Conservation (phyloP, 92 coral and sea anemone species). For the Virgularia gustaviana region DNA sequence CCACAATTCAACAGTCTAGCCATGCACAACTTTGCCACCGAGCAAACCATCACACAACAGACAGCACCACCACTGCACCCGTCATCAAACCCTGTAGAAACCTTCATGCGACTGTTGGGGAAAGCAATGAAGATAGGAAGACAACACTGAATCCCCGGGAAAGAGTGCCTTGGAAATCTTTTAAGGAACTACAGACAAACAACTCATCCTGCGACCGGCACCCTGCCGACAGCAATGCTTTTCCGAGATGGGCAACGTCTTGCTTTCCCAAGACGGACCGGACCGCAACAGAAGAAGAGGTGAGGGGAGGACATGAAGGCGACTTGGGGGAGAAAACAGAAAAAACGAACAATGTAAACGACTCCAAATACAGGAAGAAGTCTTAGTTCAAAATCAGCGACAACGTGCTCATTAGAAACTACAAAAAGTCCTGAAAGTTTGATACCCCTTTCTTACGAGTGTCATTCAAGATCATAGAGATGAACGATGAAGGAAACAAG, state of each 20-base stretch:
- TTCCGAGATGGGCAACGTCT: conserved; percentile 3
- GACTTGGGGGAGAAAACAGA: neutral
- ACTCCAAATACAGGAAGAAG: neutral
- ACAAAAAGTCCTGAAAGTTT: neutral
- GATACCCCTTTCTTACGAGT: no score
- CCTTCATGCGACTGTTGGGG: conserved; percentile 1
- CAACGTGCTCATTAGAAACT: neutral
- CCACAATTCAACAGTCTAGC: neutral
- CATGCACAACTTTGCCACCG: neutral
- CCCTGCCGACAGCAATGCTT: conserved; percentile 3
- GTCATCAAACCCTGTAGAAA: neutral
- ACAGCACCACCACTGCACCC: conserved; percentile 7
- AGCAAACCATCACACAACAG: neutral
- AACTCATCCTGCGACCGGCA: conserved; percentile 1
- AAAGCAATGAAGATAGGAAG: conserved; percentile 1
- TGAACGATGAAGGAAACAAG: no score
- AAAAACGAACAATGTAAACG: neutral
- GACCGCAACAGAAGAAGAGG: conserved; percentile 8
- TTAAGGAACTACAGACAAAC: neutral
- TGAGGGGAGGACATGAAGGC: neutral
- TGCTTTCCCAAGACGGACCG: neutral
- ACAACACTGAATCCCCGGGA: neutral
- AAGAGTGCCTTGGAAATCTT: neutral
- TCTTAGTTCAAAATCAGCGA: neutral
- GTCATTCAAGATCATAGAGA: no score